A percentile compares a stretch with the other conserved stretches of the same genome.
phyloP scores from a whole-genome alignment of 1,140 invertebrate species.

The Ostrea edulis region DNA sequence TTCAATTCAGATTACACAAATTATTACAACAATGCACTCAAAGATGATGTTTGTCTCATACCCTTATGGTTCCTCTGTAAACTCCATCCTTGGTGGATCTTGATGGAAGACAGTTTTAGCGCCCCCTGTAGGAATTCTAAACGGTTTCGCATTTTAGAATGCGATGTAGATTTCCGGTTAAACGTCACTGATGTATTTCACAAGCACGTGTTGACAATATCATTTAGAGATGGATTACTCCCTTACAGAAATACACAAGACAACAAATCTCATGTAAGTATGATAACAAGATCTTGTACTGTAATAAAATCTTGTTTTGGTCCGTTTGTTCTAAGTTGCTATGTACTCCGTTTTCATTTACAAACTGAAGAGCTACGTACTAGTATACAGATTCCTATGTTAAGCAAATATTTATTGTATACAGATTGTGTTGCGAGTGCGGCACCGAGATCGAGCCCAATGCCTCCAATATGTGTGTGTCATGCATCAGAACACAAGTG shows the following conservation, averaged over 20 bases:
- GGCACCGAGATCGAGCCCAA: conserved; percentile 90
- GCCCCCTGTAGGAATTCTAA: conserved; percentile 21
- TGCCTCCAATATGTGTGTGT: conserved; percentile 98
- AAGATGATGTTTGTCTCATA: not conserved
- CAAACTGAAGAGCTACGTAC: too few relatives aligned
- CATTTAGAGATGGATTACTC: not conserved
- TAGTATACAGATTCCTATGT: too few relatives aligned
- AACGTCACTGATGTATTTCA: conserved; percentile 29
- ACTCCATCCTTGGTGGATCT: not conserved
- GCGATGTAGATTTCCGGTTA: not conserved
- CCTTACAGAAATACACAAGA: not conserved
- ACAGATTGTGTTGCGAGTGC: conserved; percentile 83
- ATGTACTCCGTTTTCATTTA: too few relatives aligned
- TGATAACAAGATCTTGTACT: not conserved
- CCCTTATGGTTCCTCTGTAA: not conserved
- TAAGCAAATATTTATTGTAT: conserved; percentile 15
- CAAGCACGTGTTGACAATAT: conserved; percentile 17
- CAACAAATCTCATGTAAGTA: conserved; percentile 21
- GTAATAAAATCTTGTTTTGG: too few relatives aligned
- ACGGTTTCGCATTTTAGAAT: conserved; percentile 20
- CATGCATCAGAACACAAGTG: conserved; percentile 92
- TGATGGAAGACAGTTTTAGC: conserved; percentile 12
- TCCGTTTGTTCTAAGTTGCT: too few relatives aligned
- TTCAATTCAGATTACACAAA: not conserved
- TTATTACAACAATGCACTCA: not conserved